Conservation (phyloP, 2,888 invertebrate genomes). For the Microplitis manilae region DNA sequence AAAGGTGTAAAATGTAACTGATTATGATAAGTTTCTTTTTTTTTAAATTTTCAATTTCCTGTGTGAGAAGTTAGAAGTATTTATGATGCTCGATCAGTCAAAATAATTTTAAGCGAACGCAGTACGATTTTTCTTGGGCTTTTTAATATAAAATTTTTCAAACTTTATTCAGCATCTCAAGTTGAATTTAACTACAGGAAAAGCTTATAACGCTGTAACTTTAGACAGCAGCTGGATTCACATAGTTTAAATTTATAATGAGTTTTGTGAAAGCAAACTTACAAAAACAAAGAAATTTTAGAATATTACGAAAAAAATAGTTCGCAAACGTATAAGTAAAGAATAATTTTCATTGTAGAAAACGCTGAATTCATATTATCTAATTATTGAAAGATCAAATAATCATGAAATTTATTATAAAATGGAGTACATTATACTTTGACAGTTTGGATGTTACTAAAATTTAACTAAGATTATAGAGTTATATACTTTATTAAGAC, state of each 20-base stretch:
- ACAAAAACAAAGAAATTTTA: background rate
- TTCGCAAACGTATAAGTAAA: no score
- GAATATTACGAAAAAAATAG: background rate
- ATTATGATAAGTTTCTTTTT: no score
- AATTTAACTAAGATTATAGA: no score
- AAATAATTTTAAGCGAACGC: background rate
- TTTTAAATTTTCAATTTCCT: no score
- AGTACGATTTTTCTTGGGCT: constrained; percentile 19
- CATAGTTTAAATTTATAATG: background rate
- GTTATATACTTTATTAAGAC: no score
- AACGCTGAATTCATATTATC: no score
- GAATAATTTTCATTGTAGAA: no score
- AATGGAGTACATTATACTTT: no score
- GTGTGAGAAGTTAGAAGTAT: background rate
- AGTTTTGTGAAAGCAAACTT: background rate
- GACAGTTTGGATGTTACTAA: no score
- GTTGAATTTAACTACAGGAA: background rate
- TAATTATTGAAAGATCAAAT: no score
- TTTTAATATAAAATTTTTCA: constrained; percentile 36
- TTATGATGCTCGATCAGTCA: background rate
- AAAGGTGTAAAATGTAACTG: no score
- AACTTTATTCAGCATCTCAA: constrained; percentile 1
- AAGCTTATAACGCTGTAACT: background rate
- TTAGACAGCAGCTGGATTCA: background rate
- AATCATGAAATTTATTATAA: no score